phyloP scores from a whole-genome alignment of 2,888 invertebrate species.

The Minunthozetes semirufus region DNA sequence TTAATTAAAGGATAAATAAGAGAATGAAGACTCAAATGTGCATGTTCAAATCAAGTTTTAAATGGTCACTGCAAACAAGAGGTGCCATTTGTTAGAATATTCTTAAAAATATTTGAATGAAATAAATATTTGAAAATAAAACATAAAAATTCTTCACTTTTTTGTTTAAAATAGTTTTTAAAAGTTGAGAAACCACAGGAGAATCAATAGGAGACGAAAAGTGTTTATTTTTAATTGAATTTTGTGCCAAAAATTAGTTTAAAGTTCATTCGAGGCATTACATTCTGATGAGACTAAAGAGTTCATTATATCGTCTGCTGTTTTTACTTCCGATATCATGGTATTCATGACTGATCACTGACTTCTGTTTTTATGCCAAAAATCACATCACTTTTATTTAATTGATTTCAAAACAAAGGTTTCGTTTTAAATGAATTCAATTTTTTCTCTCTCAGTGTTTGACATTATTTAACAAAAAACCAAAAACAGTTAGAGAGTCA shows the following conservation, averaged over 20 bases:
- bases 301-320: neutral
- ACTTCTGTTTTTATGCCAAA: neutral
- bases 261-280: neutral
- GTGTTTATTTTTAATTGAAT: neutral
- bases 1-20: neutral
- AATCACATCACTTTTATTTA: neutral
- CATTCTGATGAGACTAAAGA: neutral
- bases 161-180: too few relatives aligned
- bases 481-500: too few relatives aligned
- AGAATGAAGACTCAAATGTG: too few relatives aligned
- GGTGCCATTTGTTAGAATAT: too few relatives aligned
- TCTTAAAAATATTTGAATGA: too few relatives aligned
- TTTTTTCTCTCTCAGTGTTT: too few relatives aligned
- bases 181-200: too few relatives aligned
- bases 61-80: too few relatives aligned
- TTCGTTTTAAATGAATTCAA: neutral
- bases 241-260: neutral
- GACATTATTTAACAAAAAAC: too few relatives aligned
- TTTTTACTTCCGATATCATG: slow-evolving; percentile 3
- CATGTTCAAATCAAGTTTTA: too few relatives aligned
- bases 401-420: neutral
- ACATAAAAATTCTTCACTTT: too few relatives aligned
- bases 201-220: neutral
- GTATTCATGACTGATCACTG: neutral
- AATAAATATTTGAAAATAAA: too few relatives aligned